Conservation (phyloP, 2,888 invertebrate genomes). For the Drosophila picticornis region DNA sequence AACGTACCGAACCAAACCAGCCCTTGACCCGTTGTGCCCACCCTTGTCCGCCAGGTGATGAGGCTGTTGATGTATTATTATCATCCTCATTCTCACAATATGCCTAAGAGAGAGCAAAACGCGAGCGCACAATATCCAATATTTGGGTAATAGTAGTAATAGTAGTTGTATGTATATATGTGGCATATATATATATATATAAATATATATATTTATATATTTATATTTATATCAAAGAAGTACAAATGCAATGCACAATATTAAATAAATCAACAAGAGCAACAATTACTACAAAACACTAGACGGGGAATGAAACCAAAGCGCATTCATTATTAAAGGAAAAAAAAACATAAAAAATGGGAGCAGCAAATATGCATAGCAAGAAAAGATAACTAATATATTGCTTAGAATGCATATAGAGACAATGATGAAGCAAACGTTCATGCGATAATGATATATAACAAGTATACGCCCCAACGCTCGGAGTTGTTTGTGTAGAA, state of each 20-base stretch:
- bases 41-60: slow-evolving; percentile 87
- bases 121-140: slow-evolving; percentile 74
- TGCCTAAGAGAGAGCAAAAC: slow-evolving; percentile 83
- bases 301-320: slow-evolving; percentile 50
- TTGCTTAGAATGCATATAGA: not conserved
- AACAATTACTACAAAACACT: slow-evolving; percentile 38
- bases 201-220: slow-evolving; percentile 20
- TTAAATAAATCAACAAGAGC: slow-evolving; percentile 34
- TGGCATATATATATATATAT: slow-evolving; percentile 31
- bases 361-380: not conserved
- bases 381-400: not conserved
- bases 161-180: slow-evolving; percentile 53
- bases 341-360: not conserved
- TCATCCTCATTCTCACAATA: slow-evolving; percentile 85
- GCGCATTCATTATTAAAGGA: not conserved
- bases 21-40: slow-evolving; percentile 90
- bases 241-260: slow-evolving; percentile 32
- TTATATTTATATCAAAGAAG: slow-evolving; percentile 21
- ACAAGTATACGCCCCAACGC: slow-evolving; percentile 12
- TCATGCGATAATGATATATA: slow-evolving; percentile 13
- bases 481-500: not conserved
- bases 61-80: slow-evolving; percentile 85
- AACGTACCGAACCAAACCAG: slow-evolving; percentile 90
- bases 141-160: slow-evolving; percentile 53
- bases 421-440: not conserved